These are phyloP conservation scores for Apogon hyalosoma DNA, from an alignment of 2,797 vertebrate species.

Conservation along the genomic window DNA sequence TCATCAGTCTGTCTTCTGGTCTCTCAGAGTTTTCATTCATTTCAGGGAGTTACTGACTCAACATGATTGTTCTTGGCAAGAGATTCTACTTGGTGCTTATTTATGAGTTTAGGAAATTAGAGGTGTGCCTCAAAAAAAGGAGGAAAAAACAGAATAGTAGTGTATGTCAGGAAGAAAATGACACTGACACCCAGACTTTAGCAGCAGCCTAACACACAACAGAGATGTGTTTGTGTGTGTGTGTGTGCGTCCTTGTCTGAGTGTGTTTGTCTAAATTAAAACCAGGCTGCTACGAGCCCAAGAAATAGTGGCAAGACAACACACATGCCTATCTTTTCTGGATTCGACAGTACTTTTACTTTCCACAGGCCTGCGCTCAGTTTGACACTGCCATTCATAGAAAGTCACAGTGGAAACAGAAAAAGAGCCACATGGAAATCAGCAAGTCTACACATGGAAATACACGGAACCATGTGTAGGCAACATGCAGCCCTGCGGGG, in stretches of 20 bases:
- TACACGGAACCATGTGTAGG: slow-evolving; percentile 6
- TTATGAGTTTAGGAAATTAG: slow-evolving; percentile 32
- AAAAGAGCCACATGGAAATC: slow-evolving; percentile 26
- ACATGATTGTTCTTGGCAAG: slow-evolving; percentile 28
- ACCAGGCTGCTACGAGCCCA: slow-evolving; percentile 48
- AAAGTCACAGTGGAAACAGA: slow-evolving; percentile 45
- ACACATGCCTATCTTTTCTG: slow-evolving; percentile 30
- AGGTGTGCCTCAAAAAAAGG: slow-evolving; percentile 6
- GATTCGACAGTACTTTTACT: slow-evolving; percentile 23
- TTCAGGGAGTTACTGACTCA: slow-evolving; percentile 24
- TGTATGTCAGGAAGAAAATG: slow-evolving; percentile 50
- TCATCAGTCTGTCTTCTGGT: slow-evolving; percentile 10
- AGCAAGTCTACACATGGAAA: slow-evolving; percentile 27
- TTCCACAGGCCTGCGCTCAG: slow-evolving; percentile 17
- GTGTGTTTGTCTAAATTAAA: slow-evolving; percentile 55
- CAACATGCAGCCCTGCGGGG: slow-evolving; percentile 3
- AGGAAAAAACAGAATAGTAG: slow-evolving; percentile 30
- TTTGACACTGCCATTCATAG: slow-evolving; percentile 46
- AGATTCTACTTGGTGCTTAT: slow-evolving; percentile 1
- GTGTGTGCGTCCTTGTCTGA: neutral
- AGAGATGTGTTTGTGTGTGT: slow-evolving; percentile 35
- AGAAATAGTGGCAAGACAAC: slow-evolving; percentile 50
- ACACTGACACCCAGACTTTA: slow-evolving; percentile 39
- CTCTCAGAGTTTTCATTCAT: slow-evolving; percentile 31
- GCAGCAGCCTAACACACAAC: slow-evolving; percentile 60